phyloP scores from a whole-genome alignment of 1,140 invertebrate species.

The Procambarus virginalis region DNA sequence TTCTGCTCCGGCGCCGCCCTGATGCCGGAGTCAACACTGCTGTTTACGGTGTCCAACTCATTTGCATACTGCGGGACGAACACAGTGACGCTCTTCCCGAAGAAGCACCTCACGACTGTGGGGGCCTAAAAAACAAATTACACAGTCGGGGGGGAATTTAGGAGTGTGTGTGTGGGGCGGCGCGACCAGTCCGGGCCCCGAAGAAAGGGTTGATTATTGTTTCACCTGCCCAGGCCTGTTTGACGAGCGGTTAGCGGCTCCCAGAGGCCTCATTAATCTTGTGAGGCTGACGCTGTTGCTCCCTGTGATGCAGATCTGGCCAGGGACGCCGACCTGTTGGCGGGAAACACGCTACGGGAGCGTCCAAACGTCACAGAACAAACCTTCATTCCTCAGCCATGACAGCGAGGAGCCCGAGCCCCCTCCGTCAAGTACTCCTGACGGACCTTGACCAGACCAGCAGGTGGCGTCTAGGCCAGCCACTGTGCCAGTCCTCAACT shows the following conservation, averaged over 20 bases:
- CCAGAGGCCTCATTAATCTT: slow-evolving; percentile 21
- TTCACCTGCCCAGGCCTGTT: slow-evolving; percentile 24
- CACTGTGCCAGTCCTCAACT: no score
- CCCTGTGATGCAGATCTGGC: neutral
- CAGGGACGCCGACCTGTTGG: slow-evolving; percentile 16
- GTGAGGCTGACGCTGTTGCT: neutral
- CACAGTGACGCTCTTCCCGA: neutral
- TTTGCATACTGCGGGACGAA: neutral
- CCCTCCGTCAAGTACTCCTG: no score
- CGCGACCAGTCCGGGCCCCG: neutral
- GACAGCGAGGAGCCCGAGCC: neutral
- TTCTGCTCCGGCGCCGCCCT: neutral
- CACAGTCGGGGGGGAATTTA: neutral
- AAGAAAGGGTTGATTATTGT: slow-evolving; percentile 18
- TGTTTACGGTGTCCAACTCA: neutral
- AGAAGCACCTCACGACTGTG: neutral
- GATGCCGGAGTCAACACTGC: neutral
- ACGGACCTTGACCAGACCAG: no score
- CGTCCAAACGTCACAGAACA: neutral
- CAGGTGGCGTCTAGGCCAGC: no score
- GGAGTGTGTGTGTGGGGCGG: neutral
- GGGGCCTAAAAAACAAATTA: neutral
- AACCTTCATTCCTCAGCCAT: neutral
- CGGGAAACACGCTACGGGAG: slow-evolving; percentile 19
- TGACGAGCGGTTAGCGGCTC: slow-evolving; percentile 10